Base-by-base conservation (phyloP, 2,888 invertebrate species). In the Aporophyla nigra region DNA sequence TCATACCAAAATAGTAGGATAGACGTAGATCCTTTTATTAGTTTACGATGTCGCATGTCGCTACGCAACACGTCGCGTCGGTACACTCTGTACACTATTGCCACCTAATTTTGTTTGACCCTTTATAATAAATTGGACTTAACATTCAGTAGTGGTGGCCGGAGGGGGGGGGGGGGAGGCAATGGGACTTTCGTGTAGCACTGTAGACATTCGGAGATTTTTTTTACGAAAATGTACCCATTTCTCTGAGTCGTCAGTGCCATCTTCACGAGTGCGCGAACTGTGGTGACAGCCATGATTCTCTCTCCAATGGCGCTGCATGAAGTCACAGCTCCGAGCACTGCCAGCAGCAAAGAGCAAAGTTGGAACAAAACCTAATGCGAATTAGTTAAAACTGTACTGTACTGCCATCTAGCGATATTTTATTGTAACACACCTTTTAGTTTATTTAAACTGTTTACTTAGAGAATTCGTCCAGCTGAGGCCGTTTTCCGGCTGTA, bases 391-490 rank as follows among this genome's bases (percentile, higher is more conserved):
- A 12, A 43, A 59, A 40, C 19, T 43, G 43, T 21, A 59, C 43
- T n/a, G 5, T 10, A 10, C 5, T 46, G 76, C 67, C 76, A 76
- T 21, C 76, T 76, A 16, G 12, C 2, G 16, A 7, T 0, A 10
- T 21, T n/a, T 51, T n/a, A 46, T 21, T 21, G 27, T n/a, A 59
- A 12, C n/a, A 0, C 2, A 24, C 12, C 3, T 12, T 53, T 9
- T 2, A 67, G 21, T n/a, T 53, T 0, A n/a, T n/a, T n/a, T n/a
- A 0, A 46, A 3, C 0, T 12, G 0, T 33, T 33, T 40, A 40
- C 40, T 40, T 7, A 3, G 40, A 7, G 40, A 7, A 40, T 40
- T n/a, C n/a, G 40, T 7, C 40, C 40, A 40, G 40, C 40, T 40
- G 5, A 4, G 1, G 43, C 2, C 12, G 43, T 46, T 1, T 46